Conservation (phyloP, 1,140 invertebrate genomes). For the Diabrotica undecimpunctata region DNA sequence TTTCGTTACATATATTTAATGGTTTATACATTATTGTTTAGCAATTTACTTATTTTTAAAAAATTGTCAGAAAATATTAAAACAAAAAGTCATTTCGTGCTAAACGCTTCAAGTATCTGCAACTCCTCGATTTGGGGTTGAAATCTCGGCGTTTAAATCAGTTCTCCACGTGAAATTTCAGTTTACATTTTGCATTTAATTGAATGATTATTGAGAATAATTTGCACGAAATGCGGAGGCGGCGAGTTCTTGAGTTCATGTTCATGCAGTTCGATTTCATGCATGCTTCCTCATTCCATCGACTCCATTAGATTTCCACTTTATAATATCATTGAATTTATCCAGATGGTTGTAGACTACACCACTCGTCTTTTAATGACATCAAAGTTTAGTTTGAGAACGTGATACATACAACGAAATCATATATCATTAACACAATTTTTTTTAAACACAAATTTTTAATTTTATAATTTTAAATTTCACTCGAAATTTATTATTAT, state of each 20-base stretch:
- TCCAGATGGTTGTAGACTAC: not conserved
- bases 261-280: slow-evolving; percentile 11
- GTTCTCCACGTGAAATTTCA: slow-evolving; percentile 8
- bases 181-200: slow-evolving; percentile 6
- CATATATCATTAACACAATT: too few relatives aligned
- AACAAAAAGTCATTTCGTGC: too few relatives aligned
- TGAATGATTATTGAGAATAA: slow-evolving; percentile 14
- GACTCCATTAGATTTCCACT: slow-evolving; percentile 4
- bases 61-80: too few relatives aligned
- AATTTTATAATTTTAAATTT: too few relatives aligned
- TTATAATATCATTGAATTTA: slow-evolving; percentile 1
- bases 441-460: too few relatives aligned
- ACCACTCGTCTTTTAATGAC: too few relatives aligned
- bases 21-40: too few relatives aligned
- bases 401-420: too few relatives aligned
- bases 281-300: slow-evolving; percentile 8
- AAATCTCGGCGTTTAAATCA: slow-evolving; percentile 7
- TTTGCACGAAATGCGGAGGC: slow-evolving; percentile 10
- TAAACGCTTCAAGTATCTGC: not conserved
- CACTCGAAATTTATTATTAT: too few relatives aligned
- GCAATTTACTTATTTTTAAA: too few relatives aligned
- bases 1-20: too few relatives aligned
- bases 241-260: slow-evolving; percentile 3
- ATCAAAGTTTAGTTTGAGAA: too few relatives aligned
- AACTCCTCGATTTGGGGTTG: not conserved